Conservation (phyloP, 2,888 invertebrate genomes). For the Pheosia gnoma region DNA sequence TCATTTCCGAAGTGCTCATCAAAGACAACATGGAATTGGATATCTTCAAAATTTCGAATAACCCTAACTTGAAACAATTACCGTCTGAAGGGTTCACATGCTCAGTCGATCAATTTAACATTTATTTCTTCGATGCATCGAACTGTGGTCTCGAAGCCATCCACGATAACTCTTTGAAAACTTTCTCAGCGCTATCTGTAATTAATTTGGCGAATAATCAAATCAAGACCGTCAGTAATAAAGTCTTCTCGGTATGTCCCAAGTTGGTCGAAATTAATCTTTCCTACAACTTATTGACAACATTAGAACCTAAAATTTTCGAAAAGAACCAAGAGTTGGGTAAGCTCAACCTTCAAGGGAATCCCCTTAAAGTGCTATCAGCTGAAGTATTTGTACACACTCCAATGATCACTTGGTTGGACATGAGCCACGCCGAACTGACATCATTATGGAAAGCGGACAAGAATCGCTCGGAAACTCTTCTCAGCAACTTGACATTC, state of each 20-base stretch:
- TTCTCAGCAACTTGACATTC: constrained; percentile 82
- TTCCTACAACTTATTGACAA: constrained; percentile 87
- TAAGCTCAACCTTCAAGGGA: constrained; percentile 88
- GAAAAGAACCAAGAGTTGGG: constrained; percentile 86
- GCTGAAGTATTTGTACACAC: constrained; percentile 87
- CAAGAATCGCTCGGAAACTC: constrained; percentile 67
- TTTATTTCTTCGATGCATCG: constrained; percentile 89
- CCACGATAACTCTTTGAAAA: constrained; percentile 86
- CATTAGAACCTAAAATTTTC: constrained; percentile 86
- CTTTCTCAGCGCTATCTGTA: constrained; percentile 88
- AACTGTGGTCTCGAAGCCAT: constrained; percentile 88
- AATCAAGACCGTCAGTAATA: constrained; percentile 81
- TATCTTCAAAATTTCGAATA: constrained; percentile 88
- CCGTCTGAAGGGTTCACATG: constrained; percentile 87
- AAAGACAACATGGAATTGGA: constrained; percentile 87
- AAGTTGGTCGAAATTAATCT: constrained; percentile 88
- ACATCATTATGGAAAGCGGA: constrained; percentile 86
- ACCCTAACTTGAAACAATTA: constrained; percentile 86
- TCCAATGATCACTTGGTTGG: constrained; percentile 85
- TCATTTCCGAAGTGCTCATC: constrained; percentile 87
- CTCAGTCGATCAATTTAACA: constrained; percentile 84
- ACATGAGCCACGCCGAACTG: constrained; percentile 88
- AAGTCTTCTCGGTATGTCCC: constrained; percentile 80
- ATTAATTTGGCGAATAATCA: constrained; percentile 88
- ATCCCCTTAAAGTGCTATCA: constrained; percentile 87